Base-by-base conservation (phyloP, 2,113 vertebrate genomes). In the Dascyllus trimaculatus region DNA sequence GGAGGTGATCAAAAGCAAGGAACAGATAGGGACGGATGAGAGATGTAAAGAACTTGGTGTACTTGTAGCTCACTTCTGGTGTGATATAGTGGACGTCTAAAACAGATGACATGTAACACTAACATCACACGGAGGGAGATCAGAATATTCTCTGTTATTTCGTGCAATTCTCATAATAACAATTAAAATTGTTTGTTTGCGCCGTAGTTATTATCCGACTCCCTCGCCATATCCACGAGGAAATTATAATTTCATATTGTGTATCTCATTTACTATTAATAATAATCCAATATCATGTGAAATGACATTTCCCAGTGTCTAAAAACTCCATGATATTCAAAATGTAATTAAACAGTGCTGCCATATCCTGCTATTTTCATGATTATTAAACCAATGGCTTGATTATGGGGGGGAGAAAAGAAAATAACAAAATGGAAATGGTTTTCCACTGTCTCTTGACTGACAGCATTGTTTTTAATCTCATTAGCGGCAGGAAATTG, bases 401-500 rank as follows among this genome's bases (percentile, higher is more conserved):
- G 87, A 90, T 93, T 88, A 87, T 46, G 58, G 22, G 40, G 58
- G 49, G 49, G 40, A 57, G 13, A 77, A 69, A 73, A 71, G 62
- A 82, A 82, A 91, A 90, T 87, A 88, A 88, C 67, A 73, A 90
- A 91, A 90, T 87, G 88, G 81, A 93, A 92, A 91, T 82, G 84
- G 77, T 91, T 82, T 82, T 84, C 75, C 80, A 73, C 72, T 69
- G 58, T 83, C 82, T 87, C 86, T 88, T 93, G 93, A 94, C 81
- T 93, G 93, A 93, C 93, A 92, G 91, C 86, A 81, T 91, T 92
- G 89, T 93, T 91, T 86, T 80, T 91, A 86, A 91, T 89, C 93
- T 94, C 93, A 94, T 94, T 94, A 94, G 87, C 64, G 40, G 75
- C 83, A 89, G 88, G 84, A 93, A 94, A 94, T 94, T 93, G 90